These are phyloP conservation scores for Caenorhabditis angaria DNA, from an alignment of 2,888 invertebrate species.

Conservation along the genomic window DNA sequence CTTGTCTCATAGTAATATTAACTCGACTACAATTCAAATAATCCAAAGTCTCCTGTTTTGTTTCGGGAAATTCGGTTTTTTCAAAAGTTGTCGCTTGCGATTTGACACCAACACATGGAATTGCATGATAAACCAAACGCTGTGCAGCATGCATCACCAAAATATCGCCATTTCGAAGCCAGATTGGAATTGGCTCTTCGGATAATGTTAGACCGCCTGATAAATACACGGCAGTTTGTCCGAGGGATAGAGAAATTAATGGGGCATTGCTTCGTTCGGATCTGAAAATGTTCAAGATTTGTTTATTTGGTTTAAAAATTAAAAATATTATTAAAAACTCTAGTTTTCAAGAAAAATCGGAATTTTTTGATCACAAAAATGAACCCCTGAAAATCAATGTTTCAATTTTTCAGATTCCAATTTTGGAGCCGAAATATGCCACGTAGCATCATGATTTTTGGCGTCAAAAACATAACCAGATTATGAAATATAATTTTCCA, in stretches of 20 bases:
- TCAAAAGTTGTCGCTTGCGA: constrained; percentile 69
- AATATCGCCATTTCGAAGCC: constrained; percentile 88
- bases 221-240: constrained; percentile 91
- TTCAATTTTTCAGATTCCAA: background rate
- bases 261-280: constrained; percentile 76
- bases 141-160: constrained; percentile 87
- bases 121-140: constrained; percentile 89
- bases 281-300: constrained; percentile 41
- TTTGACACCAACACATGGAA: constrained; percentile 81
- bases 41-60: constrained; percentile 65
- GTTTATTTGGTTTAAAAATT: background rate
- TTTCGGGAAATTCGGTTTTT: too few relatives aligned
- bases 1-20: constrained; percentile 93
- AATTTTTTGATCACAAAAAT: background rate
- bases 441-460: background rate
- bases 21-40: constrained; percentile 83
- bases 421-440: background rate
- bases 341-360: background rate
- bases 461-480: background rate
- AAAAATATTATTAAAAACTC: too few relatives aligned
- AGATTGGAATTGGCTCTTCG: constrained; percentile 75
- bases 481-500: too few relatives aligned
- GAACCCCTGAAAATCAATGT: constrained; percentile 36
- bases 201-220: constrained; percentile 80
- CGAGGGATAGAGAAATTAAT: constrained; percentile 90